phyloP scores from a whole-genome alignment of 2,797 vertebrate species.

The Lacerta viridis region DNA sequence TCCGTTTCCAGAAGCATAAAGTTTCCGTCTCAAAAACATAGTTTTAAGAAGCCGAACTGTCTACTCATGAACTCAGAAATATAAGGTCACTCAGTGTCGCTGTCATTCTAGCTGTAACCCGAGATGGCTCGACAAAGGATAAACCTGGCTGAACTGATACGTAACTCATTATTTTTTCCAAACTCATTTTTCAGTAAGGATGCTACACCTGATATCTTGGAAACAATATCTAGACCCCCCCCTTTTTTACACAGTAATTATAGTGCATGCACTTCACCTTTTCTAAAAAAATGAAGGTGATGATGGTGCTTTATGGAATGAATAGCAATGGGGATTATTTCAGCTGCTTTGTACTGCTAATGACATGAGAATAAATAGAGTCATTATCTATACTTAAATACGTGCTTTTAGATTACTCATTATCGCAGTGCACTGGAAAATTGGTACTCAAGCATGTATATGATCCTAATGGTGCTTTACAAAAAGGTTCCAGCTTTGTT shows the following conservation, averaged over 20 bases:
- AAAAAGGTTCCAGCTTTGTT: slow-evolving; percentile 65
- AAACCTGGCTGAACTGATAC: slow-evolving; percentile 63
- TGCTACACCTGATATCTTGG: slow-evolving; percentile 73
- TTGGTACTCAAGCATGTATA: slow-evolving; percentile 55
- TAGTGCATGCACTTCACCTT: slow-evolving; percentile 51
- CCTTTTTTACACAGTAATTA: slow-evolving; percentile 73
- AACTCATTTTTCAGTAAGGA: slow-evolving; percentile 57
- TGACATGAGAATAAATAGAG: slow-evolving; percentile 76
- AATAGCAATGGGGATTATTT: slow-evolving; percentile 71
- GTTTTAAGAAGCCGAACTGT: slow-evolving; percentile 38
- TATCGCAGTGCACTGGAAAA: slow-evolving; percentile 58
- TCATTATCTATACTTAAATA: slow-evolving; percentile 72
- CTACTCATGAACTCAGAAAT: slow-evolving; percentile 58
- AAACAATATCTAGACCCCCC: slow-evolving; percentile 66
- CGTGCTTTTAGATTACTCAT: slow-evolving; percentile 70
- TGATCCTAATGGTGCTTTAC: slow-evolving; percentile 58
- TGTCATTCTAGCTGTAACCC: slow-evolving; percentile 71
- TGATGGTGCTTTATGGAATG: slow-evolving; percentile 70
- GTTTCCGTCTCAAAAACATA: slow-evolving; percentile 23
- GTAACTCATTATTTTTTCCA: slow-evolving; percentile 63
- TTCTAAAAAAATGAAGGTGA: slow-evolving; percentile 60
- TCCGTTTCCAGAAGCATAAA: neutral
- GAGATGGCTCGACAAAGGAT: slow-evolving; percentile 64
- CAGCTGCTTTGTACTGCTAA: slow-evolving; percentile 72
- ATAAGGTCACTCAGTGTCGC: slow-evolving; percentile 62